Base-by-base conservation (phyloP, 1,140 invertebrate genomes). In the Apis laboriosa region DNA sequence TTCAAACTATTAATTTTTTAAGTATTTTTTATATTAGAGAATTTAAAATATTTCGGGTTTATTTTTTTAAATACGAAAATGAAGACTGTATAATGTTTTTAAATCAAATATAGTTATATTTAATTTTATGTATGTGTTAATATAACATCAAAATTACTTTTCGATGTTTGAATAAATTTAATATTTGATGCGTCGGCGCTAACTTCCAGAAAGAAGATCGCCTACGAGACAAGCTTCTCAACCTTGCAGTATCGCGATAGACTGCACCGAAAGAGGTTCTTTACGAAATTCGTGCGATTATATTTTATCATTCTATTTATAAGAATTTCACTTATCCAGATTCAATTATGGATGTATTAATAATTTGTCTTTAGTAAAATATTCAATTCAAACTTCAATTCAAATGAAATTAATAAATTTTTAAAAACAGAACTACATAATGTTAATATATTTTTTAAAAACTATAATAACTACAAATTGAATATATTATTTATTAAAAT, bases 121-220 rank as follows among this genome's bases (percentile, higher is more conserved):
- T 9, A n/a, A 9, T 11, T 60, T 49, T 1, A 21, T 4, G 61
- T 49, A 17, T 28, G 34, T 43, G 34, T 43, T 43, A 43, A 43
- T 43, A 15, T 7, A 15, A 21, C 15, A 55, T 21, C 49, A 21
- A 61, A 53, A 67, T 61, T 73, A 77, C 8, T 34, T 53, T 34
- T 53, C 55, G 49, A 49, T 55, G 49, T 64, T 78, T 67, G 58
- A 81, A 56, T n/a, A 77, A 74, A 84, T 81, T 71, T 68, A 71
- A 76, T 77, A 75, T 86, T 89, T 73, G 79, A 85, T 89, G 88
- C 88, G 88, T 89, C 88, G 88, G 88, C 88, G 85, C 88, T 86
- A 76, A 89, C 77, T 84, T 82, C 58, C 77, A 53, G 63, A 77
- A 80, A 86, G 75, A 73, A 76, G 81, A 84, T 86, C 84, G 80